Percentiles rank a stretch among this genome's conserved stretches.
These are phyloP conservation scores for Dreissena polymorpha DNA, from an alignment of 1,140 invertebrate genomes.

Conservation along the genomic window DNA sequence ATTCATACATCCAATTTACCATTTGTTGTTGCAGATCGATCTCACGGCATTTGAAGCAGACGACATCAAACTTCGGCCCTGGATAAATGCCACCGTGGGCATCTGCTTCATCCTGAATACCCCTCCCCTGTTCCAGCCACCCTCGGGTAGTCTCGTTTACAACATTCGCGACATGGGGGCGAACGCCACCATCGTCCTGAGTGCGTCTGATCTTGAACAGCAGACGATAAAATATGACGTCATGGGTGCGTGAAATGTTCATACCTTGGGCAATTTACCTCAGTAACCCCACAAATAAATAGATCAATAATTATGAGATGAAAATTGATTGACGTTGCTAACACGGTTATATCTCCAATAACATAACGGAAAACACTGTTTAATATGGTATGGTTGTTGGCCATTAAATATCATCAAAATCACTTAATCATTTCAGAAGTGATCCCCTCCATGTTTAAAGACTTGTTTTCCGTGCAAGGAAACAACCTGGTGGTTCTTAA, in stretches of 20 bases:
- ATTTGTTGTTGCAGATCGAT: slow-evolving; percentile 20
- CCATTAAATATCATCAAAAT: too few relatives aligned
- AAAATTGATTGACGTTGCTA: too few relatives aligned
- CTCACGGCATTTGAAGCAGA: slow-evolving; percentile 27
- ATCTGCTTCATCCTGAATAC: slow-evolving; percentile 37
- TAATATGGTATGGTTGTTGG: too few relatives aligned
- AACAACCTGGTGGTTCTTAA: not conserved
- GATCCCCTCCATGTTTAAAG: not conserved
- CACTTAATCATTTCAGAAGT: slow-evolving; percentile 8
- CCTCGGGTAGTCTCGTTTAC: not conserved
- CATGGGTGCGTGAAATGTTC: too few relatives aligned
- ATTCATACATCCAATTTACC: too few relatives aligned
- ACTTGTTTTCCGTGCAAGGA: not conserved
- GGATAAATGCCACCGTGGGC: slow-evolving; percentile 26
- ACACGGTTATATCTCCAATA: too few relatives aligned
- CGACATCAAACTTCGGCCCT: slow-evolving; percentile 18
- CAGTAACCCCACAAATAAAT: too few relatives aligned
- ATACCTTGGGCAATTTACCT: too few relatives aligned
- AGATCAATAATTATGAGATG: too few relatives aligned
- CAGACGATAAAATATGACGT: not conserved
- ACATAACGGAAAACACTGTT: too few relatives aligned
- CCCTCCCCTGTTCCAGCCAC: not conserved
- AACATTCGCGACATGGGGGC: slow-evolving; percentile 32
- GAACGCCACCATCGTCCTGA: slow-evolving; percentile 2
- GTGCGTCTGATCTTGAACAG: not conserved